Evolutionary conservation across 2,888 invertebrate genomes (phyloP).

Genomic region (Sericinus montela): DNA sequence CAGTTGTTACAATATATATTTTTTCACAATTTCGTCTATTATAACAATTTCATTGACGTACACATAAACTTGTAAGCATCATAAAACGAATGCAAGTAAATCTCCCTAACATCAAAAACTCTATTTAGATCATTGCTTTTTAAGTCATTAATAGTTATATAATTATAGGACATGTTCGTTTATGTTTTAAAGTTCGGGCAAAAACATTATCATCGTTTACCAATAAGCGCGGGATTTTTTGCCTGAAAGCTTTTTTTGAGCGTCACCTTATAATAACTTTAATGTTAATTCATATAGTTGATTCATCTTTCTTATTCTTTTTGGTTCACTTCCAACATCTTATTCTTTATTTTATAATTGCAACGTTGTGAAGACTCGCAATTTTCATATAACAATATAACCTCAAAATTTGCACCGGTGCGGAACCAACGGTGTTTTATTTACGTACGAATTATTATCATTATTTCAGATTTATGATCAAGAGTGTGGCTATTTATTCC

Average conservation of each 20-base stretch:
- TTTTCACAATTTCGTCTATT: neutral
- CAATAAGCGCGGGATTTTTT: conserved; percentile 71
- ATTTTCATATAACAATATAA: conserved; percentile 37
- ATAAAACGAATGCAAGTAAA: neutral
- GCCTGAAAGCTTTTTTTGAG: conserved; percentile 43
- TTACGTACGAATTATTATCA: conserved; percentile 14
- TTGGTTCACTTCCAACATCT: neutral
- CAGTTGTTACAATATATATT: neutral
- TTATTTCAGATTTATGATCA: conserved; percentile 51
- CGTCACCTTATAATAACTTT: conserved; percentile 40
- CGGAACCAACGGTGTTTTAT: conserved; percentile 22
- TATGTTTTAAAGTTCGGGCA: neutral
- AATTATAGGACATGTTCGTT: neutral
- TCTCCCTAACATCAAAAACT: conserved; percentile 16
- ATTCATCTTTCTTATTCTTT: neutral
- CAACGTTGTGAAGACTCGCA: too few relatives aligned
- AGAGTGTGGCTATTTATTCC: conserved; percentile 32
- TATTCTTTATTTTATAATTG: too few relatives aligned
- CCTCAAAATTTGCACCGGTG: conserved; percentile 65
- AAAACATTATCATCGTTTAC: conserved; percentile 14
- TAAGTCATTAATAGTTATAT: neutral
- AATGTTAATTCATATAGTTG: conserved; percentile 2
- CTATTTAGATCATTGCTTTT: too few relatives aligned
- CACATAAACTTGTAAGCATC: conserved; percentile 40
- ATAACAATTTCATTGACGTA: conserved; percentile 35